Evolutionary conservation across 2,113 vertebrate genomes (phyloP), one percentile per base, ranked within the genome.

Genomic region (Cacatua alba): DNA sequence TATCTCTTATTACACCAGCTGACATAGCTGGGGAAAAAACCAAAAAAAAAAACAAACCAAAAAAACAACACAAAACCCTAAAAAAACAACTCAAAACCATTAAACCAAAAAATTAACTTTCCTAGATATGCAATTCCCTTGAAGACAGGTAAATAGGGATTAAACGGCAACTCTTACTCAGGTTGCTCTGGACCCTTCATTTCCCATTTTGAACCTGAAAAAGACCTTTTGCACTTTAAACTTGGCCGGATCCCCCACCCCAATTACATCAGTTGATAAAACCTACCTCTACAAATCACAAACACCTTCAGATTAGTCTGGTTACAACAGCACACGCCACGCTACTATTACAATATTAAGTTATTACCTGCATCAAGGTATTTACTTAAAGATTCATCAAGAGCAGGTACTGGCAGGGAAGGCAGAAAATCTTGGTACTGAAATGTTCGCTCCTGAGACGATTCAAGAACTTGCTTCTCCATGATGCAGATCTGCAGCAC

Each of bases 301-400:
- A 74, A 59, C 20, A 53, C 8, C 59, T 79, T 68, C 67, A 41
- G 17, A 24, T 21, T 16, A 79, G 35, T n/a, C 43, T 33, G 44
- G 23, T 25, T 33, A 29, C 49, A 80, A 26, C 52, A 48, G 52
- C 52, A 64, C 35, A 49, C 3, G 13, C 18, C 20, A 37, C 0
- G 0, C 24, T 49, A 14, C 18, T 23, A 81, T 49, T 52, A 84
- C 37, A 63, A 31, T 5, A 88, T 48, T 5, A 80, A 86, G 7
- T 29, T 82, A 77, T 84, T 97, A 99, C 99, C 99, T 98, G 99
- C 95, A 43, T 99, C 98, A 68, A 99, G 98, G 88, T 99, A 99
- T 96, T 99, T 99, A 46, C 95, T 97, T 43, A 99, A 97, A 77
- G 98, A 99, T 53, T 98, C 98, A 84, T 98, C 98, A 39, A 99